These are phyloP conservation scores for Phengaris arion DNA, from an alignment of 2,888 invertebrate genomes.

Conservation along the genomic window DNA sequence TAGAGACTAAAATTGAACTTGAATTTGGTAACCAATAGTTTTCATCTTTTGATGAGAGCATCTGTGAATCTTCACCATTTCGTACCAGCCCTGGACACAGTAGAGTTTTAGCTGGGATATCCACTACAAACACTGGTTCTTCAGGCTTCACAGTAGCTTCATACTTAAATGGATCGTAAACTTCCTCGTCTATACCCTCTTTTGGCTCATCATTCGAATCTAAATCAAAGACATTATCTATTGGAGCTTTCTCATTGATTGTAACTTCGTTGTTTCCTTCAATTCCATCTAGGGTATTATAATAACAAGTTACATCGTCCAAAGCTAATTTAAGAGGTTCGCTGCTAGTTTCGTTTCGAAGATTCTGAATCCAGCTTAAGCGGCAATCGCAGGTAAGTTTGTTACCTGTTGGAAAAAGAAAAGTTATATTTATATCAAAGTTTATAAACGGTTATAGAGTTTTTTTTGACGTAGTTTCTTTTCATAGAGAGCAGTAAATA, in stretches of 20 bases:
- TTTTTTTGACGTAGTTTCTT: too few species aligned
- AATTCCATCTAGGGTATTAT: constrained; percentile 41
- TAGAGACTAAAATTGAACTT: constrained; percentile 48
- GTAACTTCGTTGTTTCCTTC: constrained; percentile 42
- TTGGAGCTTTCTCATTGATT: constrained; percentile 36
- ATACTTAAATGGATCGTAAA: constrained; percentile 50
- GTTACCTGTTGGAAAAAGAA: constrained; percentile 81
- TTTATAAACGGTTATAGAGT: not conserved
- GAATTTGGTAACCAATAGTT: constrained; percentile 61
- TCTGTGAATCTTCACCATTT: constrained; percentile 67
- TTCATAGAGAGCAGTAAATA: too few species aligned
- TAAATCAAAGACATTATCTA: constrained; percentile 50
- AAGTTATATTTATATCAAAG: constrained; percentile 23
- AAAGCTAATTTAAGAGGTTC: constrained; percentile 82
- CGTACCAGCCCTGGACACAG: constrained; percentile 58
- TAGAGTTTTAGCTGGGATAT: constrained; percentile 56
- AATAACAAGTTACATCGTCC: constrained; percentile 83
- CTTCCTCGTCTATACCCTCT: constrained; percentile 50
- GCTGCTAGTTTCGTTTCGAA: constrained; percentile 87
- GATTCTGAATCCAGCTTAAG: constrained; percentile 86
- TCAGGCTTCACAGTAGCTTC: constrained; percentile 56
- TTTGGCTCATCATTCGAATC: constrained; percentile 51
- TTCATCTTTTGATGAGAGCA: constrained; percentile 70
- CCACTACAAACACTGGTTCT: constrained; percentile 56
- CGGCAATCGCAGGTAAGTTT: constrained; percentile 89